Conservation (phyloP, 1,140 invertebrate genomes). For the Lepidostoma basale region DNA sequence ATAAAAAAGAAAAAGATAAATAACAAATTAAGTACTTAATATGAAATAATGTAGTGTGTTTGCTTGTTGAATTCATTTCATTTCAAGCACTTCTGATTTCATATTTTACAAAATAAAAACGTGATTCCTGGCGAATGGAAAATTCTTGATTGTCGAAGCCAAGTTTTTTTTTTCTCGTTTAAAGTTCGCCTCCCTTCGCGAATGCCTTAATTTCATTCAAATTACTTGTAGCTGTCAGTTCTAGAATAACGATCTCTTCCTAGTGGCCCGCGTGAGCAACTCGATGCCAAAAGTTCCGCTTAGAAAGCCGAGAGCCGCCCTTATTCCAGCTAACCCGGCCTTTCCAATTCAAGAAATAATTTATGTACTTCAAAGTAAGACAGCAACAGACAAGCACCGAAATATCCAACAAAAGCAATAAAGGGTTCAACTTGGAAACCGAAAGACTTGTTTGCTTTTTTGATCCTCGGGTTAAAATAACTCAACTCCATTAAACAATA, state of each 20-base stretch:
- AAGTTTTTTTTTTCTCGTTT: neutral
- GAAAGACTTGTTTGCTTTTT: constrained; percentile 16
- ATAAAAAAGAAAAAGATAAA: too few species aligned
- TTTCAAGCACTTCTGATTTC: too few species aligned
- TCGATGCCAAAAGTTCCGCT: constrained; percentile 8
- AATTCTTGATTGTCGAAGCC: too few species aligned
- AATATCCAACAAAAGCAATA: constrained; percentile 33
- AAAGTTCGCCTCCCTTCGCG: neutral
- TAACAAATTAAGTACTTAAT: too few species aligned
- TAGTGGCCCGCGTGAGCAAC: neutral
- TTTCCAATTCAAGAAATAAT: constrained; percentile 33
- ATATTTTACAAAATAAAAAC: too few species aligned
- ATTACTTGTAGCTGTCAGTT: constrained; percentile 9
- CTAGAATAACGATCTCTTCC: neutral
- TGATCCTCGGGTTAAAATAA: constrained; percentile 3
- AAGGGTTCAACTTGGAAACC: constrained; percentile 30
- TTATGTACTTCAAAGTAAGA: constrained; percentile 28
- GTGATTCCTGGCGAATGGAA: too few species aligned
- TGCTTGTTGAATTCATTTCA: too few species aligned
- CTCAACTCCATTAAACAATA: neutral
- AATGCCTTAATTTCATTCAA: constrained; percentile 14
- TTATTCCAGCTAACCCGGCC: constrained; percentile 12
- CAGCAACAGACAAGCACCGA: constrained; percentile 2
- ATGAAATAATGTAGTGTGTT: too few species aligned
- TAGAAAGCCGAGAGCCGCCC: constrained; percentile 24